phyloP scores from a whole-genome alignment of 2,888 invertebrate species.

The Dicyrtomina minuta region DNA sequence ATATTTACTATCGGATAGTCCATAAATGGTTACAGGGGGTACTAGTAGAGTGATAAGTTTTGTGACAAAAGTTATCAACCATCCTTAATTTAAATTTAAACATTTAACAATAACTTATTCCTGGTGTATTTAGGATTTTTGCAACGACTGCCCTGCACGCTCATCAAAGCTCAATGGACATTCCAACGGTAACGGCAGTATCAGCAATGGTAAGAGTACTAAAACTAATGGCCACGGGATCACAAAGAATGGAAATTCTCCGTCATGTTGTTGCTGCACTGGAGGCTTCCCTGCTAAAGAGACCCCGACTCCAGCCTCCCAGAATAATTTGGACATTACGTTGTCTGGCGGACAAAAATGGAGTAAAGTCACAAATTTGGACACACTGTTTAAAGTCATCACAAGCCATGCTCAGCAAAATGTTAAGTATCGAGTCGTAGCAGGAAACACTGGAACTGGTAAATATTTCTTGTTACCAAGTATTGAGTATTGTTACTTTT shows the following conservation, averaged over 20 bases:
- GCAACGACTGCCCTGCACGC: not conserved
- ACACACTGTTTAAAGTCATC: constrained; percentile 28
- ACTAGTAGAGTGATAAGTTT: too few species aligned
- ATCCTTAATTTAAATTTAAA: too few species aligned
- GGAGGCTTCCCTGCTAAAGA: not conserved
- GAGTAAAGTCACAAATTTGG: constrained; percentile 37
- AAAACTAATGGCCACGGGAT: too few species aligned
- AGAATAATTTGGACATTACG: not conserved
- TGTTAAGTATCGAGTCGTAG: constrained; percentile 63
- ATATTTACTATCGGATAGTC: not conserved
- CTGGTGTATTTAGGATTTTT: not conserved
- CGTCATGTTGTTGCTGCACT: not conserved
- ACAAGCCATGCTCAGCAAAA: constrained; percentile 14
- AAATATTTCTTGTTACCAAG: too few species aligned
- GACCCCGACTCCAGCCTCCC: too few species aligned
- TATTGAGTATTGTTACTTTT: too few species aligned
- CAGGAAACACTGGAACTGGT: constrained; percentile 78
- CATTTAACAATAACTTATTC: not conserved
- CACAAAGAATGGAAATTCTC: not conserved
- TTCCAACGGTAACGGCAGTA: not conserved
- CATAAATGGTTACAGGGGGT: not conserved
- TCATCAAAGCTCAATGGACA: not conserved
- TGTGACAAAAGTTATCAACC: too few species aligned
- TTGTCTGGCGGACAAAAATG: constrained; percentile 38
- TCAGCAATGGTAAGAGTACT: not conserved